phyloP scores from a whole-genome alignment of 2,797 vertebrate genomes.

The Sebastes iracundus region DNA sequence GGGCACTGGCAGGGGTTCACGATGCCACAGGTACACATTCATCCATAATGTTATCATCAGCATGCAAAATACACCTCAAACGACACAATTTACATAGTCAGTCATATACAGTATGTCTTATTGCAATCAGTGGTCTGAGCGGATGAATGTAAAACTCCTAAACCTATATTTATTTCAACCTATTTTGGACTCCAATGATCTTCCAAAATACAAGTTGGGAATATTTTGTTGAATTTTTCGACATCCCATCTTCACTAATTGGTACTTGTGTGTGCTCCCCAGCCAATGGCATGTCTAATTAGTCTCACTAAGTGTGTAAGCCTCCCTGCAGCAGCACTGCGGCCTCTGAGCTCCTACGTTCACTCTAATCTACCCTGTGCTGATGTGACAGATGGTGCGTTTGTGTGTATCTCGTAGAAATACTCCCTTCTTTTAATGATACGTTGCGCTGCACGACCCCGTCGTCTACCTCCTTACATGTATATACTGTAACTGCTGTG shows the following conservation, averaged over 20 bases:
- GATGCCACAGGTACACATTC: conserved; percentile 91
- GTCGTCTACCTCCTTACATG: not conserved
- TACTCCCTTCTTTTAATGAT: conserved; percentile 45
- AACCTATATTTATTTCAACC: not conserved
- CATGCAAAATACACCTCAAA: not conserved
- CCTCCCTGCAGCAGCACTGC: conserved; percentile 43
- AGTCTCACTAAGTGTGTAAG: conserved; percentile 54
- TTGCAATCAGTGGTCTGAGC: too few relatives aligned
- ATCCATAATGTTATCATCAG: not conserved
- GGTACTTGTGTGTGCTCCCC: conserved; percentile 1
- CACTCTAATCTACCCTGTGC: conserved; percentile 78
- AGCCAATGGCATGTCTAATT: conserved; percentile 63
- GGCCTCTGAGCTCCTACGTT: conserved; percentile 47
- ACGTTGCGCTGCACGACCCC: not conserved
- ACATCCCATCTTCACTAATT: conserved; percentile 27
- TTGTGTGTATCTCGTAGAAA: conserved; percentile 14
- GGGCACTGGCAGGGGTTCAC: conserved; percentile 95
- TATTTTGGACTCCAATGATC: not conserved
- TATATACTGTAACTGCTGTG: not conserved
- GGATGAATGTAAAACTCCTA: too few relatives aligned
- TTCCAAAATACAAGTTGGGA: too few relatives aligned
- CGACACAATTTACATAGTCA: not conserved
- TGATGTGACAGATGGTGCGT: conserved; percentile 81
- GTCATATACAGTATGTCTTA: not conserved
- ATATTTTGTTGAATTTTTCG: not conserved